These are phyloP conservation scores for Pomatorhinus ruficollis DNA, from an alignment of 2,113 vertebrate species.

Conservation along the genomic window DNA sequence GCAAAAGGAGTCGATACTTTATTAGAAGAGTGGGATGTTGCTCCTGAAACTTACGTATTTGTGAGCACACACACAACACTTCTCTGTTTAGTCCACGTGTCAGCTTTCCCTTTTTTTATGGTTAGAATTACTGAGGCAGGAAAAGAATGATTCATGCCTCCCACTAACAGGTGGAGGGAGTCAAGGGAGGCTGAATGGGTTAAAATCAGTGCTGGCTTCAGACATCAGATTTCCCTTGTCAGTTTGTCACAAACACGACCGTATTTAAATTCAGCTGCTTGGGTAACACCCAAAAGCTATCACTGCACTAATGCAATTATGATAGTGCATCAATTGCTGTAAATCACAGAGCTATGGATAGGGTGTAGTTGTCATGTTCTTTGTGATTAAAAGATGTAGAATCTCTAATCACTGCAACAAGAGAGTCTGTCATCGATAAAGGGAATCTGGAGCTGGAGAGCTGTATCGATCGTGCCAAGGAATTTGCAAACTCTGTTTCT, in stretches of 20 bases:
- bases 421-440: constrained; percentile 67
- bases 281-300: constrained; percentile 52
- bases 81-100: not conserved
- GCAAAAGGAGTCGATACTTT: not conserved
- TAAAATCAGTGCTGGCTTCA: constrained; percentile 9
- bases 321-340: constrained; percentile 52
- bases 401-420: constrained; percentile 60
- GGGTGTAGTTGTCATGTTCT: constrained; percentile 64
- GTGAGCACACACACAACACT: not conserved
- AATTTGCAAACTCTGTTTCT: constrained; percentile 45
- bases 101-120: not conserved
- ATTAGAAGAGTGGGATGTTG: not conserved
- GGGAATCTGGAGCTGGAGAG: constrained; percentile 4
- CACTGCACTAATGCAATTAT: constrained; percentile 59
- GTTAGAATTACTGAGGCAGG: not conserved
- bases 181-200: not conserved
- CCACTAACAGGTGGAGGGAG: not conserved
- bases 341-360: constrained; percentile 60
- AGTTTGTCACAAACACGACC: constrained; percentile 8
- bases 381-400: constrained; percentile 67
- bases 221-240: constrained; percentile 13
- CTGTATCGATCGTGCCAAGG: constrained; percentile 35
- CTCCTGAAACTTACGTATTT: not conserved
- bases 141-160: not conserved
- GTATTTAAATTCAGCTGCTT: constrained; percentile 32